Evolutionary conservation across 2,888 invertebrate genomes (phyloP).

Genomic region (Leptinotarsa tumamoca): DNA sequence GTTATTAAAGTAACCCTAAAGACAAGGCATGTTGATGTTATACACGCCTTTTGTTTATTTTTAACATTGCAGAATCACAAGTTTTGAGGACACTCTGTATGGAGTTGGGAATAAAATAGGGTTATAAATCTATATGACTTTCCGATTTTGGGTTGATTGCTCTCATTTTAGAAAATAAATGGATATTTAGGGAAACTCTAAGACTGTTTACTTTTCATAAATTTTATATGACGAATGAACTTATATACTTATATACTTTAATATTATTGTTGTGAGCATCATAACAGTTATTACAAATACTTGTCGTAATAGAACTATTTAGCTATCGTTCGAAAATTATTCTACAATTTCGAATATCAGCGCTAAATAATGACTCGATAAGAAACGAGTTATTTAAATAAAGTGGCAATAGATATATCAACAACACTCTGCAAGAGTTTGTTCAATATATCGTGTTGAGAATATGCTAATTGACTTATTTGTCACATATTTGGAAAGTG

Average conservation of each 20-base stretch:
- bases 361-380: slow-evolving; percentile 16
- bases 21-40: no score
- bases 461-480: slow-evolving; percentile 23
- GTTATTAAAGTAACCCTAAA: no score
- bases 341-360: neutral
- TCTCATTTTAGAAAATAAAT: no score
- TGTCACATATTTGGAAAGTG: slow-evolving; percentile 10
- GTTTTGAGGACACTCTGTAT: no score
- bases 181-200: neutral
- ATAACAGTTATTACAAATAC: neutral
- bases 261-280: neutral
- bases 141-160: no score
- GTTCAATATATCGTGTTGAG: neutral
- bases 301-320: neutral
- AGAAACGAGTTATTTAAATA: slow-evolving; percentile 3
- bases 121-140: no score
- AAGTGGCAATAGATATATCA: slow-evolving; percentile 14
- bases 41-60: no score
- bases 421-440: slow-evolving; percentile 4
- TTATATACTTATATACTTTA: no score
- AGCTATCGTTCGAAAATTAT: slow-evolving; percentile 12
- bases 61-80: no score
- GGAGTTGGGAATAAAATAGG: no score
- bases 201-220: neutral
- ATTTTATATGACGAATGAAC: neutral